phyloP scores from a whole-genome alignment of 2,888 invertebrate genomes.

The Drosophila demipolita region DNA sequence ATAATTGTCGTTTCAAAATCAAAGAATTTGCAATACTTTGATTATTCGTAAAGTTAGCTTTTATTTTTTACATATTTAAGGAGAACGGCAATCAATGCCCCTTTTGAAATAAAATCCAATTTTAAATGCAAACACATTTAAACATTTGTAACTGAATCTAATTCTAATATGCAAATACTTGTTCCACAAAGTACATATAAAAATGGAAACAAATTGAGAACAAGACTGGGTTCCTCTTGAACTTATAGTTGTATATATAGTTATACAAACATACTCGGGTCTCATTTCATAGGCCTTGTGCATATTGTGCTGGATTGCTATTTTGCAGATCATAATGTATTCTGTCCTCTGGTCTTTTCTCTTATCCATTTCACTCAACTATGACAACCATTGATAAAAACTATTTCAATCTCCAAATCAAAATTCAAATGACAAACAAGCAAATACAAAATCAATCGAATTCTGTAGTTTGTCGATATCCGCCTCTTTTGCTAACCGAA shows the following conservation, averaged over 20 bases:
- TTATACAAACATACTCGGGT: slow-evolving; percentile 19
- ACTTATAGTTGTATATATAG: neutral
- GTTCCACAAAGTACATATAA: slow-evolving; percentile 7
- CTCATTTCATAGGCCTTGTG: slow-evolving; percentile 34
- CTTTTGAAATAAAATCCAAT: slow-evolving; percentile 41
- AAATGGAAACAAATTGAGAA: slow-evolving; percentile 25
- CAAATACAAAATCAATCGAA: slow-evolving; percentile 57
- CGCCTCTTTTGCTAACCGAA: slow-evolving; percentile 60
- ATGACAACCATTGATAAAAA: slow-evolving; percentile 76
- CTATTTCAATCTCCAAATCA: slow-evolving; percentile 69
- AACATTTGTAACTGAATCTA: slow-evolving; percentile 47
- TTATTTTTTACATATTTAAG: slow-evolving; percentile 17
- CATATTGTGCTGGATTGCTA: slow-evolving; percentile 63
- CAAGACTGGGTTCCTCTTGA: slow-evolving; percentile 6
- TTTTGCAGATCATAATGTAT: slow-evolving; percentile 30
- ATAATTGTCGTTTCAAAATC: slow-evolving; percentile 49
- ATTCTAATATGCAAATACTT: slow-evolving; percentile 45
- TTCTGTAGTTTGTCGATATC: slow-evolving; percentile 19
- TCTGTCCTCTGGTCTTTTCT: slow-evolving; percentile 7
- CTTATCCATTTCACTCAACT: slow-evolving; percentile 74
- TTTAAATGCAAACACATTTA: slow-evolving; percentile 47
- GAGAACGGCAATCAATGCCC: slow-evolving; percentile 1
- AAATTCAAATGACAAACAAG: slow-evolving; percentile 73
- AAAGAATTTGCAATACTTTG: slow-evolving; percentile 39
- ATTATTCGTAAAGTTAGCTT: slow-evolving; percentile 13